Evolutionary conservation across 2,888 invertebrate genomes (phyloP).

Genomic region (Pollenia griseotomentosa): DNA sequence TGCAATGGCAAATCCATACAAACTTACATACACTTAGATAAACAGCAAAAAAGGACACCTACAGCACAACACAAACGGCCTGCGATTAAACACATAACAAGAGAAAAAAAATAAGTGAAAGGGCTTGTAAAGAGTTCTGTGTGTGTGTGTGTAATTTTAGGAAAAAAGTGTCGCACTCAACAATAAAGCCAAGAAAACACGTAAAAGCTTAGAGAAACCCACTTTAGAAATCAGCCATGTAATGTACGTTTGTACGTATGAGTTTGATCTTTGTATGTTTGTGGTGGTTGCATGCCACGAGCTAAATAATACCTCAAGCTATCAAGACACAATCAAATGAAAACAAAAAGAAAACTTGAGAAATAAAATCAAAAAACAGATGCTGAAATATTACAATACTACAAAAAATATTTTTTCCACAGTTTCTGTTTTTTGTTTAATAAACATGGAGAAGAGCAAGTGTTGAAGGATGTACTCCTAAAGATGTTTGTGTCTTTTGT

Average conservation of each 20-base stretch:
- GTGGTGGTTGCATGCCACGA: constrained; percentile 68
- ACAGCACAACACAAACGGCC: constrained; percentile 44
- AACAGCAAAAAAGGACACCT: constrained; percentile 53
- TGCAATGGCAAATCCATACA: constrained; percentile 29
- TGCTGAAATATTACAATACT: constrained; percentile 36
- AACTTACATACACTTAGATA: constrained; percentile 16
- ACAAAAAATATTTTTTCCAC: constrained; percentile 5
- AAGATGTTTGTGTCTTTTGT: constrained; percentile 32
- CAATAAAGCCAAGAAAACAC: constrained; percentile 48
- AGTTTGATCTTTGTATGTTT: neutral
- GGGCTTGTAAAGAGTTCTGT: neutral
- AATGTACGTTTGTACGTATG: neutral
- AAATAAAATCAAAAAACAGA: constrained; percentile 58
- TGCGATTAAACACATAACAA: constrained; percentile 47
- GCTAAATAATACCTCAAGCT: constrained; percentile 69
- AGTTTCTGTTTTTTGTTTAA: neutral
- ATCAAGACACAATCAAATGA: constrained; percentile 60
- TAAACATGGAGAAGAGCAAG: constrained; percentile 57
- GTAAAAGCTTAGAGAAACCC: constrained; percentile 65
- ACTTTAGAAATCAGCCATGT: constrained; percentile 47
- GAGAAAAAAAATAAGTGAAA: constrained; percentile 1
- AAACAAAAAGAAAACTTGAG: constrained; percentile 16
- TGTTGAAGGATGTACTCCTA: constrained; percentile 62
- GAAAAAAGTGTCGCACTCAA: constrained; percentile 36
- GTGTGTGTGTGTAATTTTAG: neutral